Conservation (phyloP, 2,797 vertebrate genomes). For the Cyclura pinguis region DNA sequence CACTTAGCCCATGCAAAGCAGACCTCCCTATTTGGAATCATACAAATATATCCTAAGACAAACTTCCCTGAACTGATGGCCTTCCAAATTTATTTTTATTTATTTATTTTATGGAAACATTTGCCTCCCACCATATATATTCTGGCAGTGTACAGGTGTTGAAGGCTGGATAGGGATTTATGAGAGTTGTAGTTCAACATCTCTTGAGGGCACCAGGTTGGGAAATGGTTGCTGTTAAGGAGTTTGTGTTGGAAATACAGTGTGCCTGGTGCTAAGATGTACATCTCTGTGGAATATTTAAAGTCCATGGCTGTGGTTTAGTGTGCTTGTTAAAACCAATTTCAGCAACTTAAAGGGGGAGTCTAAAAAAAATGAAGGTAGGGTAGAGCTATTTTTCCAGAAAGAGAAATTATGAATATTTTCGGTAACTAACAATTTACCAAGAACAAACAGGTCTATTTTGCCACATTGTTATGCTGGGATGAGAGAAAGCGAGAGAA, state of each 20-base stretch:
- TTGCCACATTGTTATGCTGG: neutral
- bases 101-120: no score
- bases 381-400: neutral
- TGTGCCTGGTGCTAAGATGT: neutral
- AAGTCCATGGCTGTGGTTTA: neutral
- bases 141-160: no score
- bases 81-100: no score
- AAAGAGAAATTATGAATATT: neutral
- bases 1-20: no score
- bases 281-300: neutral
- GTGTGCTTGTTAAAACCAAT: neutral
- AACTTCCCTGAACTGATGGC: no score
- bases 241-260: neutral
- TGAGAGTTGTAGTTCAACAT: neutral
- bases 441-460: neutral
- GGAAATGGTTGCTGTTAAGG: neutral
- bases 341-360: neutral
- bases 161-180: neutral
- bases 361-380: neutral
- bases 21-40: no score
- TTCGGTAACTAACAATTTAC: neutral
- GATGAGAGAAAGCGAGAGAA: neutral
- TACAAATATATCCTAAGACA: no score
- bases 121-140: no score
- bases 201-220: neutral